These are phyloP conservation scores for Nomada goodeniana DNA, from an alignment of 2,888 invertebrate species.

Conservation along the genomic window DNA sequence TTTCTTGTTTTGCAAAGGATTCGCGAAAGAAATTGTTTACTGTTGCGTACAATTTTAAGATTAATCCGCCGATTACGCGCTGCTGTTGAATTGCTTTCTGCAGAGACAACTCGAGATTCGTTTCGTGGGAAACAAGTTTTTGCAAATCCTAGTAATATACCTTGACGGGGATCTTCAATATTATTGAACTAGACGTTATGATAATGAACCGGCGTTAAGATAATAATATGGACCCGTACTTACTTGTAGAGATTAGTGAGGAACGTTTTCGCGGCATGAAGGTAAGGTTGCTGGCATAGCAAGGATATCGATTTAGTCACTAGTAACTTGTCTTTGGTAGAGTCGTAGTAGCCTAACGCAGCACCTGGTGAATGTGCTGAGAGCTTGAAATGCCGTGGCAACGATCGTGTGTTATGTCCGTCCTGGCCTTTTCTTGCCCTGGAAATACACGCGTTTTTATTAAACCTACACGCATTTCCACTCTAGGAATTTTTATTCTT, in stretches of 20 bases:
- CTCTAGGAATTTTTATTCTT: not conserved
- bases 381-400: slow-evolving; percentile 95
- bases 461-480: not conserved
- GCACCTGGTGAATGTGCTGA: slow-evolving; percentile 91
- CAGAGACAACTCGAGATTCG: no score
- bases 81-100: no score
- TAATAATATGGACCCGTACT: slow-evolving; percentile 74
- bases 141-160: no score
- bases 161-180: no score
- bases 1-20: no score
- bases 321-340: slow-evolving; percentile 96
- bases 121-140: no score
- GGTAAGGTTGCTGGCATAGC: slow-evolving; percentile 95
- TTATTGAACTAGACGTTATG: no score
- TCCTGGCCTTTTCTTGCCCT: slow-evolving; percentile 85
- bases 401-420: slow-evolving; percentile 91
- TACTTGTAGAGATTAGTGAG: slow-evolving; percentile 94
- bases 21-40: no score
- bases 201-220: slow-evolving; percentile 8
- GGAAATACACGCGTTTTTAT: slow-evolving; percentile 43
- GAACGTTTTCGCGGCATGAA: slow-evolving; percentile 94
- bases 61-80: no score
- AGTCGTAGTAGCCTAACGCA: slow-evolving; percentile 95
- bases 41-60: no score
- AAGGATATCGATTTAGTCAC: slow-evolving; percentile 98